A percentile compares a stretch with the other conserved stretches of the same genome.
Conservation (phyloP, 2,888 invertebrate genomes). For the Pocota personata region DNA sequence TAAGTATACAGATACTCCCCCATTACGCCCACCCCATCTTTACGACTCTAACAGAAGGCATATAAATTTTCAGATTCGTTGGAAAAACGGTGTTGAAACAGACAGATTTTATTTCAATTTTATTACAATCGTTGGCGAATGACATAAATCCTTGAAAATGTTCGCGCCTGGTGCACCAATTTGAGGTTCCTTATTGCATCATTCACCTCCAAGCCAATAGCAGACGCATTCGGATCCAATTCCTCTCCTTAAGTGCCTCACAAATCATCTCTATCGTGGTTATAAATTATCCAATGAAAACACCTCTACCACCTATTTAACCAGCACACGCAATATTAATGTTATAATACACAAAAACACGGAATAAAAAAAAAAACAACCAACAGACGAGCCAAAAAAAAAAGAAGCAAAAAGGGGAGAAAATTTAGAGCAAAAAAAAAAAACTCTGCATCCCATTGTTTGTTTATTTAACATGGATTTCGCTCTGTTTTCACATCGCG, state of each 20-base stretch:
- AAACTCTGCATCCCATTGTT: constrained; percentile 16
- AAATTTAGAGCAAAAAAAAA: background rate
- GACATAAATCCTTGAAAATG: constrained; percentile 35
- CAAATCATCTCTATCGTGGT: constrained; percentile 58
- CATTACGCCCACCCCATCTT: background rate
- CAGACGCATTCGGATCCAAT: constrained; percentile 46
- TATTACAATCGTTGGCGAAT: background rate
- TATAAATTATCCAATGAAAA: constrained; percentile 67
- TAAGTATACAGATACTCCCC: background rate
- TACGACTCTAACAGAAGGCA: background rate
- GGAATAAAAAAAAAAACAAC: background rate
- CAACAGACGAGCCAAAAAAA: background rate
- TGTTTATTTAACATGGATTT: constrained; percentile 69
- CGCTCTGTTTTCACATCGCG: constrained; percentile 56
- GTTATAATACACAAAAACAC: constrained; percentile 31
- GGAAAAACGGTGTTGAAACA: constrained; percentile 1
- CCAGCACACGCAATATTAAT: constrained; percentile 58
- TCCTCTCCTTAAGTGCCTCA: constrained; percentile 50
- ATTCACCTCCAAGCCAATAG: constrained; percentile 6
- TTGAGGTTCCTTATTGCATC: constrained; percentile 50
- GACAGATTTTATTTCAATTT: background rate
- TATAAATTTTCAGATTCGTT: background rate
- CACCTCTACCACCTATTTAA: constrained; percentile 46
- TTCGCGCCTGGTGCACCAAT: constrained; percentile 9
- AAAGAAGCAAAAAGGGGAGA: background rate